phyloP scores from a whole-genome alignment of 2,888 invertebrate species.

The Dolichopus griseipennis region DNA sequence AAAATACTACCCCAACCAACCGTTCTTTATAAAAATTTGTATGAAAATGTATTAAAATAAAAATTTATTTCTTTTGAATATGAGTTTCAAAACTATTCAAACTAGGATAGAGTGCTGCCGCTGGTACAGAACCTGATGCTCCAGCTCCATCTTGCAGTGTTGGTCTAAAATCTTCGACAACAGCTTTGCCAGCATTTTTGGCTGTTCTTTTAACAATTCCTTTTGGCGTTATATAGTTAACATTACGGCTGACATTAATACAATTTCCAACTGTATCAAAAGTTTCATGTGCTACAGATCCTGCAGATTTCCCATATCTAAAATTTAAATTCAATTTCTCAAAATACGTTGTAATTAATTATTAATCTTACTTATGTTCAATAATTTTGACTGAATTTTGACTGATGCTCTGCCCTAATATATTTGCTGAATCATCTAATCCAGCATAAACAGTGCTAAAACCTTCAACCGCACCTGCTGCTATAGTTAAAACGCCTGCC shows the following conservation, averaged over 20 bases:
- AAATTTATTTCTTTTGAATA: slow-evolving; percentile 3
- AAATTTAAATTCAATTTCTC: slow-evolving; percentile 16
- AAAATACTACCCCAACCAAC: no score
- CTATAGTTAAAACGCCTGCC: slow-evolving; percentile 55
- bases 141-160: slow-evolving; percentile 16
- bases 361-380: slow-evolving; percentile 54
- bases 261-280: slow-evolving; percentile 63
- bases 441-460: slow-evolving; percentile 62
- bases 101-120: slow-evolving; percentile 38
- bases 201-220: slow-evolving; percentile 55
- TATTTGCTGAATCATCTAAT: slow-evolving; percentile 59
- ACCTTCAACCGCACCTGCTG: slow-evolving; percentile 62
- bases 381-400: slow-evolving; percentile 67
- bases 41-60: background rate
- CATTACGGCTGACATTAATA: slow-evolving; percentile 55
- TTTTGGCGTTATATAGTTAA: slow-evolving; percentile 57
- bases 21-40: no score
- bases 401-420: slow-evolving; percentile 54
- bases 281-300: slow-evolving; percentile 55
- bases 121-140: slow-evolving; percentile 28
- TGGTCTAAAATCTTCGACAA: slow-evolving; percentile 42
- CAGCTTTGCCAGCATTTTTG: slow-evolving; percentile 53
- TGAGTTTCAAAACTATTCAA: slow-evolving; percentile 27
- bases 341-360: no score
- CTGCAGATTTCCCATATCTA: slow-evolving; percentile 62